Evolutionary conservation across 2,113 vertebrate species (phyloP), one percentile per base, ranked within the genome.

Genomic region (Apodemus sylvaticus): DNA sequence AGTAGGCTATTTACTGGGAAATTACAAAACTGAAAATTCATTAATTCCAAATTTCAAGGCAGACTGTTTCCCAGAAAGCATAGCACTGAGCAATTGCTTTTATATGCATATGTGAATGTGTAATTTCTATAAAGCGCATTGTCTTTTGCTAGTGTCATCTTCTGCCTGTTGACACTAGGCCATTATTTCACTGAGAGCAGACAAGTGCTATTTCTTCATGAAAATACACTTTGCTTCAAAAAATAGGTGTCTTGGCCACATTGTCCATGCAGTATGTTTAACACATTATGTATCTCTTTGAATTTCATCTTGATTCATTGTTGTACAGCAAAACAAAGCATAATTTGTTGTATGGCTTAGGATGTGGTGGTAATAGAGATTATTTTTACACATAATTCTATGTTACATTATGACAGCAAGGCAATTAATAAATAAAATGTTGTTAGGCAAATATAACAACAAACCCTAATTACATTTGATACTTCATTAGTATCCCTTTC

Each of bases 241-340:
- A 87, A 94, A 73, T 16, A 87, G 87, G 13, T 60, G 14, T 22
- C 66, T 90, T 13, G 55, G 36, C 93, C 78, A 64, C 62, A 70
- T 87, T 26, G 82, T 83, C 93, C 88, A 85, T 90, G 42, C n/a
- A 60, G 90, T 83, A 64, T 79, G 7, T 76, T 91, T 96, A 79
- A 93, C 81, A 62, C n/a, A 62, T 83, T 42, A 62, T 8, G 51
- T 19, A 87, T 36, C 42, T 24, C 34, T 88, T 89, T 78, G 29
- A 68, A 24, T 73, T 87, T 92, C 82, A 64, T 64, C 82, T 92
- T 96, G 92, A 96, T 89, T 96, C 62, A 90, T 85, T 91, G 73
- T 51, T 92, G 39, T 76, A 42, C 64, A 51, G 36, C 16, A 62
- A 96, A 93, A 94, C 81, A 83, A 96, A 93, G 24, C 24, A 86